Evolutionary conservation across 2,888 invertebrate genomes (phyloP), one percentile per base, ranked within the genome.

Genomic region (Agonopterix arenella): DNA sequence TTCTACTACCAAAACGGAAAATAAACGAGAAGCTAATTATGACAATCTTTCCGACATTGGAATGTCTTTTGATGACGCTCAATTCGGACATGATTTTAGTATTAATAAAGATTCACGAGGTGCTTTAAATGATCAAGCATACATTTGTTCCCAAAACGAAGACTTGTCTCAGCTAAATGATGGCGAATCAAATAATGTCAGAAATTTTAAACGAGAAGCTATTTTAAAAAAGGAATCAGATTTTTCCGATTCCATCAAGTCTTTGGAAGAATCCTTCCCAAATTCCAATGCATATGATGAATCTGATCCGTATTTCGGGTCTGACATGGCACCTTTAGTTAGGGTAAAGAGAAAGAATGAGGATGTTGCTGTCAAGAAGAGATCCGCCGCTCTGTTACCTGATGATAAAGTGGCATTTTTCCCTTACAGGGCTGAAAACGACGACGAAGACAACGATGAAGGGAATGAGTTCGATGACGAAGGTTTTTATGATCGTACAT

Each of bases 381-480:
- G 77, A 60, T 73, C 78, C 37, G 76, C 77, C 38, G 76, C 62
- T 11, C 44, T 77, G 41, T 56, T 80, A 18, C 70, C 80, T 4
- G 80, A 85, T 51, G 61, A 71, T 8, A 85, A 83, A 61, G 73
- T 80, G 11, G 80, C 82, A 18, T 88, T 69, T 58, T 68, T 78
- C 48, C 81, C 84, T 1, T 76, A 77, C 47, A 73, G 68, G 58
- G 70, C 78, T 38, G 84, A 84, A 61, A 81, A 76, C 53, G 84
- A 83, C 44, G 84, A 88, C 40, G 85, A 82, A 55, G 86, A 84
- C 46, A 85, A 79, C 51, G 83, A 88, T 37, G 90, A 90, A 69
- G 84, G 84, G 7, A 85, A 79, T 59, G 90, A 90, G 64, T 89
- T 88, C 59, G 84, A 89, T 46, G 84, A 90, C 54, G 84, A 89